Base-by-base conservation (phyloP, 1,140 invertebrate species). In the Euura lappo region DNA sequence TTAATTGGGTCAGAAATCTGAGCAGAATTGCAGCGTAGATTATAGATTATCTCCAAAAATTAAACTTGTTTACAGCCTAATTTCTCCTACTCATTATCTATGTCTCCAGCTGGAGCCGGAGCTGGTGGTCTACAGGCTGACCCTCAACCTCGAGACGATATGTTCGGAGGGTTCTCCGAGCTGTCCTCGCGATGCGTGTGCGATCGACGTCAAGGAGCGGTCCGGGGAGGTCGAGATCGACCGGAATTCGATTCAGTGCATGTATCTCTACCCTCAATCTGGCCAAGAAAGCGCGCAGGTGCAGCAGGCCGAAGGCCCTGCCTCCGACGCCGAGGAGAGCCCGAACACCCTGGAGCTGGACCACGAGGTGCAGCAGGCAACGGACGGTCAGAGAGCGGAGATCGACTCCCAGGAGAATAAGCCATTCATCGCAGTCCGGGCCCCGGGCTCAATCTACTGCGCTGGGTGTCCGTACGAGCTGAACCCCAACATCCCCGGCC, bases 391-490 rank as follows among this genome's bases (percentile, higher is more conserved):
- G 7, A 60, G 13, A 60, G 8, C 51, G 6, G 51, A 5, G 3
- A 6, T n/a, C 51, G 51, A 60, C 3, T 60, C 51, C 10, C 8
- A 8, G 10, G 82, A 80, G 42, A 80, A 85, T 65, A 80, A 78
- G 47, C 81, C 82, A 0, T 86, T 87, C 13, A 81, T 87, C 4
- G 85, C 86, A 3, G 80, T 85, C 10, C 80, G 79, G 68, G 79
- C 84, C 7, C 73, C 77, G 2, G 77, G 72, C 44, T 73, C 78
- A 1, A 78, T 79, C 3, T 87, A 86, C 70, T 88, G 85, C 75
- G 82, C 85, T 4, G 84, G 85, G 45, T 88, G 87, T 75, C 87
- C 86, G 2, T 86, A 81, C 47, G 84, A 87, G 10, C 44, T 88
- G 4, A 87, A 87, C 76, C 82, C 85, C 2, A 83, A 80, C 45